Evolutionary conservation across 2,113 vertebrate genomes (phyloP), one percentile per base, ranked within the genome.

Genomic region (Etheostoma cragini): DNA sequence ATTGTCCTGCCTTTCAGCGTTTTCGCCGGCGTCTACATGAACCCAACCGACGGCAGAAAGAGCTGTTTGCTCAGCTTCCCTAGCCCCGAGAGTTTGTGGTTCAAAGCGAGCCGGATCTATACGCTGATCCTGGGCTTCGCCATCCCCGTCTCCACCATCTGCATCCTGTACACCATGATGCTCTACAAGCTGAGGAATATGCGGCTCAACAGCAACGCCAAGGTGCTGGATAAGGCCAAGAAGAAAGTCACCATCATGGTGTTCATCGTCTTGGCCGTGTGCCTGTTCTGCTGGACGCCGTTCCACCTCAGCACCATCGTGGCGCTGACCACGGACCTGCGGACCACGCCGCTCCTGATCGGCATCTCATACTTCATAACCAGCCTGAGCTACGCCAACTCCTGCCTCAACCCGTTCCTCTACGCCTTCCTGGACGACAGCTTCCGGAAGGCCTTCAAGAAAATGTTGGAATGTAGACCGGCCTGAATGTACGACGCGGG

Each of bases 371-470:
- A 97, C 60, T 96, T 96, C 84, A 97, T 98, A 81, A 97, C 96
- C 83, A 97, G 97, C 84, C 93, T 98, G 19, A 97, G 97, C 93
- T 98, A 97, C 0, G 96, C 97, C 84, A 98, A 97, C 72, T 98
- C 97, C 0, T 97, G 97, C 82, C 87, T 98, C 78, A 98, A 97
- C 76, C 97, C 97, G 0, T 97, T 98, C 84, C 86, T 98, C 33
- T 97, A 97, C 0, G 95, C 97, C 17, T 98, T 99, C 86, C 94
- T 98, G 68, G 97, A 98, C 0, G 96, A 97, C 89, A 96, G 94
- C 14, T 98, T 98, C 79, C 92, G 95, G 73, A 97, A 97, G 50
- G 97, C 96, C 11, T 98, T 97, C 85, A 93, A 93, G 67, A 95
- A 96, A 78, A 89, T 97, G 91, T 61, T 96, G 82, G 95, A 95